A percentile compares a stretch with the other conserved stretches of the same genome.
Evolutionary conservation across 2,113 vertebrate species (phyloP).

Genomic region (Eira barbara): DNA sequence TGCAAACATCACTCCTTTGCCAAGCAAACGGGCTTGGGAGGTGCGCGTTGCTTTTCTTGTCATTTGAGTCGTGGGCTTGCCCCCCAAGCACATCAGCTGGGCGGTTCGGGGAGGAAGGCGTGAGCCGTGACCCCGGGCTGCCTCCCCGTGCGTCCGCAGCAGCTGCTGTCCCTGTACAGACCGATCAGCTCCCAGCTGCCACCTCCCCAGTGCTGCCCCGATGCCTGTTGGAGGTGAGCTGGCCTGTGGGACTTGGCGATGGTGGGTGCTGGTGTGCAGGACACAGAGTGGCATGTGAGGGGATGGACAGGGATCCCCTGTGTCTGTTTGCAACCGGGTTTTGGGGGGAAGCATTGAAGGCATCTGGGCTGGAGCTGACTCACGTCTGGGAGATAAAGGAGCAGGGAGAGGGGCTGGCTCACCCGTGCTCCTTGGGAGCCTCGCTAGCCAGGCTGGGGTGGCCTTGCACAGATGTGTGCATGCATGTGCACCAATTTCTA

Average conservation of each 20-base stretch:
- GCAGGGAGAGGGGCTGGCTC: neutral
- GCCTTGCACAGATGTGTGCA: neutral
- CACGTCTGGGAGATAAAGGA: rapidly evolving
- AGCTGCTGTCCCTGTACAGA: neutral
- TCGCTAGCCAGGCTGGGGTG: neutral
- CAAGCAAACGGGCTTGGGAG: neutral
- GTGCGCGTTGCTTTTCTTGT: neutral
- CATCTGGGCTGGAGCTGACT: neutral
- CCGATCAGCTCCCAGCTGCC: neutral
- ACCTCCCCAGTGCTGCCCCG: neutral
- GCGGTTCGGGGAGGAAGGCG: neutral
- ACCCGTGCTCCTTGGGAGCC: neutral
- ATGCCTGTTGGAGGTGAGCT: neutral
- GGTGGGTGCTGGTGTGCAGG: neutral
- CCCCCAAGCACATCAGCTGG: neutral
- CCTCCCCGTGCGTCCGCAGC: rapidly evolving
- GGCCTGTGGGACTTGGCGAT: neutral
- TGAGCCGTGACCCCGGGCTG: neutral
- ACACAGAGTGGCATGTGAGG: neutral
- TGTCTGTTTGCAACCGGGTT: neutral
- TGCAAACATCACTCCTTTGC: neutral
- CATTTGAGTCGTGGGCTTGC: neutral
- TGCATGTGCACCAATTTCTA: neutral
- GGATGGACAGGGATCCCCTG: neutral
- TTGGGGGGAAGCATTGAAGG: too few species aligned